These are phyloP conservation scores for Desmodus rotundus DNA, from an alignment of 2,113 vertebrate genomes.

Conservation along the genomic window DNA sequence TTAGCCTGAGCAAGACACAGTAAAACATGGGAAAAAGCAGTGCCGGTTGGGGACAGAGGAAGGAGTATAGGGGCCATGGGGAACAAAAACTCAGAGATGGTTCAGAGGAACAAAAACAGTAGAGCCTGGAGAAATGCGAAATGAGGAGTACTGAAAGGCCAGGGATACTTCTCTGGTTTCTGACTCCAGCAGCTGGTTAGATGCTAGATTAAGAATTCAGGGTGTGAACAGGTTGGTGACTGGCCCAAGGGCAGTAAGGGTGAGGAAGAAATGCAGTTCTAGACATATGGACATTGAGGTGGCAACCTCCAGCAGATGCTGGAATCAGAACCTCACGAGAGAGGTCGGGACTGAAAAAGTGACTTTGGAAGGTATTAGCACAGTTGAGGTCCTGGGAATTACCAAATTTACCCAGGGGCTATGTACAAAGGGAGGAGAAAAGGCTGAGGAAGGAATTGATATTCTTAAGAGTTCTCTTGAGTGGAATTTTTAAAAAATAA, in stretches of 20 bases:
- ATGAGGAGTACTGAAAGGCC: not conserved
- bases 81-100: not conserved
- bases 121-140: not conserved
- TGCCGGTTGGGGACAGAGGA: not conserved
- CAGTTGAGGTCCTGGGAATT: not conserved
- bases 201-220: not conserved
- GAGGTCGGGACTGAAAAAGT: not conserved
- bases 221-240: not conserved
- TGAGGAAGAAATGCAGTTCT: not conserved
- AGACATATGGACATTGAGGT: not conserved
- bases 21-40: not conserved
- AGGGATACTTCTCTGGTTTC: not conserved
- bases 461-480: not conserved
- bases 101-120: not conserved
- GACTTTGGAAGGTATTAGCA: not conserved
- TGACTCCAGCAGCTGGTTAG: not conserved
- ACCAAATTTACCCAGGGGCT: not conserved
- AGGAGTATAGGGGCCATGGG: rapidly evolving
- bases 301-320: not conserved
- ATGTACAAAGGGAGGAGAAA: not conserved
- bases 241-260: not conserved
- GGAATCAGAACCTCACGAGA: not conserved
- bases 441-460: not conserved
- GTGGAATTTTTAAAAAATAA: not conserved
- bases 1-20: not conserved